A percentile compares a stretch with the other conserved stretches of the same genome.
These are phyloP conservation scores for Lerema accius DNA, from an alignment of 1,140 invertebrate species.

Conservation along the genomic window DNA sequence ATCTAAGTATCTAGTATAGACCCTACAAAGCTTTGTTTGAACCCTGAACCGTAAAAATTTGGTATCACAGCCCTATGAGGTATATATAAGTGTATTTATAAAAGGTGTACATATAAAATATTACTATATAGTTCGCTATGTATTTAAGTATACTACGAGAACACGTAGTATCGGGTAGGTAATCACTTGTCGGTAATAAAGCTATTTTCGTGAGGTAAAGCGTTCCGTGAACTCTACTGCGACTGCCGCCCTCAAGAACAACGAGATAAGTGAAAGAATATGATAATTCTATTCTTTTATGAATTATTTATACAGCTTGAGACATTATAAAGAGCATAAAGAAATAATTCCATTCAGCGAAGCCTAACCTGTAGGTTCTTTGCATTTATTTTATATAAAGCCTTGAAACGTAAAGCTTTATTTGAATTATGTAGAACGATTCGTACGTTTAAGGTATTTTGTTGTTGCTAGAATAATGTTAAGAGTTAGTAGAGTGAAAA, in stretches of 20 bases:
- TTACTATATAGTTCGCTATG: too few relatives aligned
- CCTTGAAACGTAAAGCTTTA: conserved; percentile 12
- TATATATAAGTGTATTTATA: too few relatives aligned
- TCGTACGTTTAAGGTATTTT: too few relatives aligned
- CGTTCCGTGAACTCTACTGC: conserved; percentile 37
- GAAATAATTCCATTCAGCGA: conserved; percentile 40
- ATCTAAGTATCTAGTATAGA: too few relatives aligned
- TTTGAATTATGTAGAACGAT: conserved; percentile 8
- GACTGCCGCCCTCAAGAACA: conserved; percentile 27
- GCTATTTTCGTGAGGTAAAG: not conserved
- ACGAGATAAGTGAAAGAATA: conserved; percentile 51
- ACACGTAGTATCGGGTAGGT: not conserved
- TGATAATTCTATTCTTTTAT: conserved; percentile 55
- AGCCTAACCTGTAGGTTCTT: conserved; percentile 30
- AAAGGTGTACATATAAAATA: too few relatives aligned
- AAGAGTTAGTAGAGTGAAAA: too few relatives aligned
- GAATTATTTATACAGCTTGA: conserved; percentile 51
- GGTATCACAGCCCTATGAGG: too few relatives aligned
- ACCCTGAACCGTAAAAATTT: too few relatives aligned
- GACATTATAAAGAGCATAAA: conserved; percentile 47
- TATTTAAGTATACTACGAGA: not conserved
- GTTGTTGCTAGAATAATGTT: too few relatives aligned
- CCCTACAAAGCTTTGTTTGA: too few relatives aligned
- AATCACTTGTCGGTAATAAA: not conserved
- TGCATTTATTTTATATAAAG: conserved; percentile 28